Conservation (phyloP, 2,888 invertebrate species). For the Ernsta delagoae region DNA sequence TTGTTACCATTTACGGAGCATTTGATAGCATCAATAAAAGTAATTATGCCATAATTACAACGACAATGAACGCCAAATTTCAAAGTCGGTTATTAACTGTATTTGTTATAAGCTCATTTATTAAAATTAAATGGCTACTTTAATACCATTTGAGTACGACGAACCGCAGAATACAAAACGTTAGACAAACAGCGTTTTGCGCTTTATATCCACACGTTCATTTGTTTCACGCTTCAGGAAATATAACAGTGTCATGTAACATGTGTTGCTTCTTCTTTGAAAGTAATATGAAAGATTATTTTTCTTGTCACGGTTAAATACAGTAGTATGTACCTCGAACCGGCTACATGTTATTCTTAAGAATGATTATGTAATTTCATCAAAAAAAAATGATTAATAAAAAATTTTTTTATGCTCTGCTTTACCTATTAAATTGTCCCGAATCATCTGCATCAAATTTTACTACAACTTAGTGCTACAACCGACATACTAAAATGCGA, state of each 20-base stretch:
- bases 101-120: slow-evolving; percentile 48
- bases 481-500: slow-evolving; percentile 23
- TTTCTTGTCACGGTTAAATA: slow-evolving; percentile 23
- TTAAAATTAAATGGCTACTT: slow-evolving; percentile 46
- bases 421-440: not conserved
- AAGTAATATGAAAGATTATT: slow-evolving; percentile 32
- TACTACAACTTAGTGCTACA: slow-evolving; percentile 19
- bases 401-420: too few species aligned
- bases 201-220: slow-evolving; percentile 36
- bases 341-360: not conserved
- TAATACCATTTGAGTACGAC: slow-evolving; percentile 43
- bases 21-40: slow-evolving; percentile 58
- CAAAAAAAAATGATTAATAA: too few species aligned
- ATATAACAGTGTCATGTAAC: slow-evolving; percentile 37
- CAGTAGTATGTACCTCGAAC: too few species aligned
- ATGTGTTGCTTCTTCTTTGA: slow-evolving; percentile 29
- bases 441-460: slow-evolving; percentile 25
- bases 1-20: slow-evolving; percentile 57
- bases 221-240: slow-evolving; percentile 35
- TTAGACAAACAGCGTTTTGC: slow-evolving; percentile 34
- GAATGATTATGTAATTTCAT: too few species aligned
- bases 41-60: slow-evolving; percentile 55
- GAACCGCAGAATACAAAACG: slow-evolving; percentile 36
- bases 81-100: slow-evolving; percentile 51
- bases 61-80: slow-evolving; percentile 60